A percentile compares a stretch with the other conserved stretches of the same genome.
phyloP scores from a whole-genome alignment of 2,113 vertebrate genomes.

The Eclectus roratus region DNA sequence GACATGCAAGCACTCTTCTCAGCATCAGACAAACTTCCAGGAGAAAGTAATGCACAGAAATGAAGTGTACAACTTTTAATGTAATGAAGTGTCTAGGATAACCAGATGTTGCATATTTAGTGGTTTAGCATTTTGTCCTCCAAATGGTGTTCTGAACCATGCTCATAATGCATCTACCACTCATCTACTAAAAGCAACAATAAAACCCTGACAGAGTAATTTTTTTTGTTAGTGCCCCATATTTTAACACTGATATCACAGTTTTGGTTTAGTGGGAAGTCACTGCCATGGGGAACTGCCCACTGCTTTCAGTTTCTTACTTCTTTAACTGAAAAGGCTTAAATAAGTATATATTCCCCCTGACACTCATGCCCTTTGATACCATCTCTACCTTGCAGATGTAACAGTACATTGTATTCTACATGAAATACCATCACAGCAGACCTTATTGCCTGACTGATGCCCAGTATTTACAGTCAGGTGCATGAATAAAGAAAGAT shows the following conservation, averaged over 20 bases:
- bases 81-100: not conserved
- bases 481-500: not conserved
- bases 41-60: slow-evolving; percentile 7
- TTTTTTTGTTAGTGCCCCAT: not conserved
- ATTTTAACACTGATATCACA: not conserved
- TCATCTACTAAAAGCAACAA: not conserved
- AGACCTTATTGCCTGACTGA: not conserved
- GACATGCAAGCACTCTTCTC: not conserved
- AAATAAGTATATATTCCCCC: not conserved
- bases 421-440: not conserved
- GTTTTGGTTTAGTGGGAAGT: not conserved
- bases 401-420: not conserved
- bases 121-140: not conserved
- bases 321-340: not conserved
- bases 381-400: not conserved
- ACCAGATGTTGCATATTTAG: slow-evolving; percentile 9
- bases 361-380: not conserved
- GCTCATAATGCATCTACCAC: not conserved
- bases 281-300: not conserved
- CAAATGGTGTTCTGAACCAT: not conserved
- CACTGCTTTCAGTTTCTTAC: not conserved
- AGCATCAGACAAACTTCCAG: not conserved
- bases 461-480: not conserved
- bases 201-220: not conserved
- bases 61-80: not conserved